Evolutionary conservation across 2,113 vertebrate genomes (phyloP), one percentile per base, ranked within the genome.

Genomic region (Silurus glanis): DNA sequence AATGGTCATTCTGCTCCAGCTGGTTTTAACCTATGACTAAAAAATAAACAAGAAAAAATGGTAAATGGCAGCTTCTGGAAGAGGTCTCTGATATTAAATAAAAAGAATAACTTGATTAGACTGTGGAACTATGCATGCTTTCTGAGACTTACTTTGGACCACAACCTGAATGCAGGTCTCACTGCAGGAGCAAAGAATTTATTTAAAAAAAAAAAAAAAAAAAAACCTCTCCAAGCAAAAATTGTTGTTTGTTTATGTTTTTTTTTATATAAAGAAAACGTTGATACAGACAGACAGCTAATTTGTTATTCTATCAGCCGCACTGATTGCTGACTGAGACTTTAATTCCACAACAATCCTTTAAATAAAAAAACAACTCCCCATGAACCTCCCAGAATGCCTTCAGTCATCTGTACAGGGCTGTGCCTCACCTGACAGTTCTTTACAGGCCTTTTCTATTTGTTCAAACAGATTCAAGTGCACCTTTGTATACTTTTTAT

Each of bases 401-500:
- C 59, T 86, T 72, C 25, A 80, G 28, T 61, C 58, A 85, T 13
- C 80, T 72, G 17, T 19, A 49, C 59, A 83, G 28, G 61, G 47
- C 59, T 67, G 51, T 28, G n/a, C 49, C 58, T 6, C 9, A 28
- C 49, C 9, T 25, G 49, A 23, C 17, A 23, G 49, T 82, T 10
- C 61, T 55, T 67, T 78, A 69, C 62, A 82, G 25, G 23, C 67
- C 56, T 84, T 69, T 37, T 66, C 47, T 66, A 64, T 76, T 78
- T 9, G 13, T 47, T 81, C 67, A 69, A 87, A 67, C 74, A 71
- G 61, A 53, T 62, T 69, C 59, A 84, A 88, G 84, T 86, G 88
- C 88, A 87, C 86, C 78, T 66, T 58, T 80, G 62, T 86, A 80
- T 53, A 85, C 76, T 71, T 88, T 82, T 89, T 69, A 84, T 80